phyloP scores from a whole-genome alignment of 1,140 invertebrate genomes.

The Saccostrea echinata region DNA sequence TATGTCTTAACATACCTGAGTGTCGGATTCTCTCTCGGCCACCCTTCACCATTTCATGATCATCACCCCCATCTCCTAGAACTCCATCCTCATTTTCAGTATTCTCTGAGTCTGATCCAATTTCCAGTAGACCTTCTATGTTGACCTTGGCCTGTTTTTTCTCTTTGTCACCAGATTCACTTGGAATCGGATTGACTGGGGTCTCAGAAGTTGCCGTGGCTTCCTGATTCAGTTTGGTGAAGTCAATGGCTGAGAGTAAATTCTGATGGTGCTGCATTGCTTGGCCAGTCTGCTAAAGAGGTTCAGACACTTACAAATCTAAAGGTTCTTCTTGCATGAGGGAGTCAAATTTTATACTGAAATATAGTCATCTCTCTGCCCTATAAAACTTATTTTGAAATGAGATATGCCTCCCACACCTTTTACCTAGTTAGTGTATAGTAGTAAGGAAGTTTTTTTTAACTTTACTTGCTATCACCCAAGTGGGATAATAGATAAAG shows the following conservation, averaged over 20 bases:
- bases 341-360: not conserved
- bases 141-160: constrained; percentile 25
- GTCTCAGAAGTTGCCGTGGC: not conserved
- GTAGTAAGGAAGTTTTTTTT: not conserved
- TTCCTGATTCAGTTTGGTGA: constrained; percentile 47
- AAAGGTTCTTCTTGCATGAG: not conserved
- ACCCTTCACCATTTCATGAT: constrained; percentile 55
- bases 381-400: not conserved
- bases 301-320: not conserved
- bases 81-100: constrained; percentile 65
- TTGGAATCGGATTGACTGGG: not conserved
- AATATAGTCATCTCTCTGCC: not conserved
- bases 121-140: constrained; percentile 42
- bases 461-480: not conserved
- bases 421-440: not conserved
- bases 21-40: constrained; percentile 65
- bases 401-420: not conserved
- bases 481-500: not conserved
- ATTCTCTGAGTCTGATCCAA: constrained; percentile 64
- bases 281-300: constrained; percentile 30
- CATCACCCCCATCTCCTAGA: constrained; percentile 62
- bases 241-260: constrained; percentile 52
- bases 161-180: constrained; percentile 19
- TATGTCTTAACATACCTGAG: constrained; percentile 54
- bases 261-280: constrained; percentile 56